These are phyloP conservation scores for Phocides pigmalion DNA, from an alignment of 1,140 invertebrate genomes.

Conservation along the genomic window DNA sequence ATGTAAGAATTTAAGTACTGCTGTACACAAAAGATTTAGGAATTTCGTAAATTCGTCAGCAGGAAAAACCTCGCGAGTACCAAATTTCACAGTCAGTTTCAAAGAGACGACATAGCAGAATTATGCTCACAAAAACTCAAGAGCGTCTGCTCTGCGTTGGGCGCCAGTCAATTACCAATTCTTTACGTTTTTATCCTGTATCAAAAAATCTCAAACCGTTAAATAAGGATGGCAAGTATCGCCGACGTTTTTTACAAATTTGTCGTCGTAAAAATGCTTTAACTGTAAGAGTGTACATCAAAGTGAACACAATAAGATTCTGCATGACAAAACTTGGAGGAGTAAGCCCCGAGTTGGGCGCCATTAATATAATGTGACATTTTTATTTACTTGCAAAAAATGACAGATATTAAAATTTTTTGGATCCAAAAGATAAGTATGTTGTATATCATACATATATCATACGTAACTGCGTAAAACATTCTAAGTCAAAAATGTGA, in stretches of 20 bases:
- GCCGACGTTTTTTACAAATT: not conserved
- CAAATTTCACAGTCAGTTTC: slow-evolving; percentile 1
- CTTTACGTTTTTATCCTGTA: not conserved
- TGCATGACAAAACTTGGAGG: too few relatives aligned
- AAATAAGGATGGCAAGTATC: not conserved
- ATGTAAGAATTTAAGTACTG: not conserved
- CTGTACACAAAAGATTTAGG: not conserved
- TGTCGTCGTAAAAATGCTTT: not conserved
- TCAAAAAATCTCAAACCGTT: not conserved
- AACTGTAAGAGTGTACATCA: too few relatives aligned
- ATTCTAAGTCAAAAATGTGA: too few relatives aligned
- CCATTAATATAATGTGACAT: too few relatives aligned
- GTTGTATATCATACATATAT: too few relatives aligned
- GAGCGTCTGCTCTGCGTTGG: slow-evolving; percentile 11
- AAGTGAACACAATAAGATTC: too few relatives aligned
- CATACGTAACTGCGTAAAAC: too few relatives aligned
- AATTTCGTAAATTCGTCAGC: not conserved
- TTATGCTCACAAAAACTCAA: slow-evolving; percentile 16
- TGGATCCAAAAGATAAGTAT: too few relatives aligned
- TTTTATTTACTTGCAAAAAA: too few relatives aligned
- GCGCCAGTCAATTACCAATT: slow-evolving; percentile 13
- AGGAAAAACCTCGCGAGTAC: not conserved
- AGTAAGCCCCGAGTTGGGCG: too few relatives aligned
- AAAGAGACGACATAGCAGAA: slow-evolving; percentile 6
- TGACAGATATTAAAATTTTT: too few relatives aligned